A percentile compares a stretch with the other conserved stretches of the same genome.
Conservation (phyloP, 2,113 vertebrate species). For the Ancistrus triradiatus region DNA sequence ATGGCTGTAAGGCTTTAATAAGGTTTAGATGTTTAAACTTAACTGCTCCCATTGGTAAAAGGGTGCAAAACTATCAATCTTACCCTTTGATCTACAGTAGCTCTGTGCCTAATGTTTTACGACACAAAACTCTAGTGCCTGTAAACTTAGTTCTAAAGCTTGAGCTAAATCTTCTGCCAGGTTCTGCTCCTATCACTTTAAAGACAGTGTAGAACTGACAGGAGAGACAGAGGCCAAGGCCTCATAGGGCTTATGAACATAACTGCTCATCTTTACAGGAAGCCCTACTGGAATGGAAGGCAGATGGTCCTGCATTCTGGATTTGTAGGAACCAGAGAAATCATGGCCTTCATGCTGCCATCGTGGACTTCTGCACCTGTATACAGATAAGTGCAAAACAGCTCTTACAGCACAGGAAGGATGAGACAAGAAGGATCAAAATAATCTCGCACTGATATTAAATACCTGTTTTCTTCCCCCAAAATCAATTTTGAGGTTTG, state of each 20-base stretch:
- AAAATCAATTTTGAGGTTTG: conserved; percentile 62
- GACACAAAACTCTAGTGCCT: conserved; percentile 39
- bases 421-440: conserved; percentile 33
- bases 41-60: conserved; percentile 40
- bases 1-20: conserved; percentile 25
- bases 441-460: conserved; percentile 43
- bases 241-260: conserved; percentile 32
- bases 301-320: conserved; percentile 45
- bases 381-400: conserved; percentile 26
- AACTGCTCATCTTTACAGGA: conserved; percentile 33
- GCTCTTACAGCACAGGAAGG: conserved; percentile 23
- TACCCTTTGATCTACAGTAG: conserved; percentile 48
- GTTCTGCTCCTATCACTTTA: conserved; percentile 41
- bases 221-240: conserved; percentile 26
- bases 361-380: conserved; percentile 18
- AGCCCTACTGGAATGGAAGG: conserved; percentile 40
- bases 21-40: conserved; percentile 37
- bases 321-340: conserved; percentile 39
- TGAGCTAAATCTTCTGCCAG: conserved; percentile 47
- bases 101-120: conserved; percentile 44
- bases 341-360: conserved; percentile 35
- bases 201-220: conserved; percentile 39
- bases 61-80: conserved; percentile 48
- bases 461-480: conserved; percentile 48
- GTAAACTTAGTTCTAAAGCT: conserved; percentile 40